Percentiles rank a stretch among this genome's conserved stretches.
phyloP scores from a whole-genome alignment of 2,888 invertebrate genomes.

The Drosophila birchii region DNA sequence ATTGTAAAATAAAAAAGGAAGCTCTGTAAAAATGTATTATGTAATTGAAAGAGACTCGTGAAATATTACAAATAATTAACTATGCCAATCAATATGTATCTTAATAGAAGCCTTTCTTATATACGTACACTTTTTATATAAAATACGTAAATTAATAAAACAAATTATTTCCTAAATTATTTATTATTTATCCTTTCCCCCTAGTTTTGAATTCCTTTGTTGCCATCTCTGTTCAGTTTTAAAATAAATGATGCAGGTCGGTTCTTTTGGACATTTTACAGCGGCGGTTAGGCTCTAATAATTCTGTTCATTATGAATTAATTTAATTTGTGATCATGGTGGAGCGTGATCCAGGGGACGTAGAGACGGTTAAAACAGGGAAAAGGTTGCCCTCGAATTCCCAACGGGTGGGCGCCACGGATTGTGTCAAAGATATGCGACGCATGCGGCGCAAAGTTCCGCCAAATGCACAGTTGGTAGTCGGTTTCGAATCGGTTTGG shows the following conservation, averaged over 20 bases:
- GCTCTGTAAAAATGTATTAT: background rate
- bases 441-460: conserved; percentile 79
- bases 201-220: background rate
- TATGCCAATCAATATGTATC: background rate
- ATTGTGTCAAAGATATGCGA: conserved; percentile 80
- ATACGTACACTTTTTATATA: background rate
- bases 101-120: background rate
- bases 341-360: conserved; percentile 2
- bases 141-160: background rate
- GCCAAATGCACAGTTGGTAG: conserved; percentile 79
- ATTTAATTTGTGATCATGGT: conserved; percentile 66
- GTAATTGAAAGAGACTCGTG: background rate
- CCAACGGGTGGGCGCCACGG: conserved; percentile 77
- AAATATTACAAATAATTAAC: background rate
- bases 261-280: conserved; percentile 35
- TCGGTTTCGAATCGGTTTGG: conserved; percentile 42
- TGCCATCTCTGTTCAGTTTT: conserved; percentile 16
- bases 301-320: conserved; percentile 79
- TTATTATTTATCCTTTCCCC: background rate
- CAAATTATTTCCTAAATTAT: too few species aligned
- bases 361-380: conserved; percentile 20
- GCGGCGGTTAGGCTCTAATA: conserved; percentile 66
- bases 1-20: background rate
- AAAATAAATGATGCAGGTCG: conserved; percentile 35
- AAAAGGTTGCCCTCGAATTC: conserved; percentile 79